Percentiles rank a stretch among this genome's conserved stretches.
These are phyloP conservation scores for Drosophila monieri DNA, from an alignment of 2,888 invertebrate species.

Conservation along the genomic window DNA sequence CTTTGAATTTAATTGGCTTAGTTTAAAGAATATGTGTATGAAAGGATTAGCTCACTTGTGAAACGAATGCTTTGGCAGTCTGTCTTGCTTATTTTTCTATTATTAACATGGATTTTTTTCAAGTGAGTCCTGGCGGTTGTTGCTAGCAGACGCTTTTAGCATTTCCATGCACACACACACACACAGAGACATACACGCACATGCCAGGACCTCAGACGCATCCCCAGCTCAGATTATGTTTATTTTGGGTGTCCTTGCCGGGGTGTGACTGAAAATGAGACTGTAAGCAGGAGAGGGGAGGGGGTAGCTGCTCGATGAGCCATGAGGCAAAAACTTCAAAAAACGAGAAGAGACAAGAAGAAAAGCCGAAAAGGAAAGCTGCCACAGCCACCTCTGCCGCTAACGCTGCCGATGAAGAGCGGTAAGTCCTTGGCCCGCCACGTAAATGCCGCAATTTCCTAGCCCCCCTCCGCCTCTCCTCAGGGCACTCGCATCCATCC, in stretches of 20 bases:
- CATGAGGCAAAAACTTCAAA: conserved; percentile 67
- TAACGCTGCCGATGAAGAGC: conserved; percentile 24
- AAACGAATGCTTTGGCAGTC: neutral
- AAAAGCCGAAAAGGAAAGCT: conserved; percentile 18
- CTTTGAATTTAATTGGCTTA: neutral
- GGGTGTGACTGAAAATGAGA: conserved; percentile 27
- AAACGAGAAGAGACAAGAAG: conserved; percentile 37
- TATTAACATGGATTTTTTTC: neutral
- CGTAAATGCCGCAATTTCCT: conserved; percentile 48
- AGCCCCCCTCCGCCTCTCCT: conserved; percentile 7
- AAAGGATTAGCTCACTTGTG: neutral
- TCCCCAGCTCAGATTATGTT: conserved; percentile 69
- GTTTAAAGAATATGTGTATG: neutral
- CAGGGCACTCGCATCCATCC: conserved; percentile 38
- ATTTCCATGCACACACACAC: conserved; percentile 62
- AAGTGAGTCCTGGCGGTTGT: conserved; percentile 22
- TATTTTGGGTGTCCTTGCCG: conserved; percentile 64
- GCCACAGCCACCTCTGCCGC: conserved; percentile 8
- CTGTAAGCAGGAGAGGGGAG: conserved; percentile 7
- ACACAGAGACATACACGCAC: conserved; percentile 21
- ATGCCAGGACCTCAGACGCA: conserved; percentile 6
- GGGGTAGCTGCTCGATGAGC: conserved; percentile 72
- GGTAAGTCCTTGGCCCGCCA: conserved; percentile 44
- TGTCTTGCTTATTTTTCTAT: neutral
- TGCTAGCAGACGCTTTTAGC: conserved; percentile 70